These are phyloP conservation scores for Malurus leucopterus DNA, from an alignment of 2,797 vertebrate species.

Conservation along the genomic window DNA sequence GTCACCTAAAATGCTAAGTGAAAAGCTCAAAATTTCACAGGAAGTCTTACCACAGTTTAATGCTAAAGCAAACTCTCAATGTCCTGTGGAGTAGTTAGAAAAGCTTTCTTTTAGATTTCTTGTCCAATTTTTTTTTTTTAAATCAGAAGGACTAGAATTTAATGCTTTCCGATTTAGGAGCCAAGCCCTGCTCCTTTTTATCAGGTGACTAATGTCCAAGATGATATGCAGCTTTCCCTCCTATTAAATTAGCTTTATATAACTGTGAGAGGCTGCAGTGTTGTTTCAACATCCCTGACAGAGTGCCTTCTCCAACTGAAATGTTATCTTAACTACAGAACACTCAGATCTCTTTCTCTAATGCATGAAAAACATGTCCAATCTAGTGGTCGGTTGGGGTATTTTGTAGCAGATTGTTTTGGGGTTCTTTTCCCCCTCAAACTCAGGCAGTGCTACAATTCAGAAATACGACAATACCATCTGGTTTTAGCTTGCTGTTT, in stretches of 20 bases:
- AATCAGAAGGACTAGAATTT: neutral
- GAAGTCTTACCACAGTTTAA: neutral
- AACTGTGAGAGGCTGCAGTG: neutral
- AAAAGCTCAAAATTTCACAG: neutral
- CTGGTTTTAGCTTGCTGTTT: neutral
- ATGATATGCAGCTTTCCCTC: neutral
- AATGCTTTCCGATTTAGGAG: neutral
- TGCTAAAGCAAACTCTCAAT: neutral
- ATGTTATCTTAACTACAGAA: neutral
- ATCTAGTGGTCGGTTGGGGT: neutral
- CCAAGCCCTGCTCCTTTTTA: neutral
- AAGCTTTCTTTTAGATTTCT: neutral
- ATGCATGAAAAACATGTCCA: neutral
- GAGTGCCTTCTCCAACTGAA: neutral
- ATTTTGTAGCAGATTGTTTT: neutral
- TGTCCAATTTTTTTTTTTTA: neutral
- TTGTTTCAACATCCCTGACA: neutral
- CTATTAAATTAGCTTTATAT: neutral
- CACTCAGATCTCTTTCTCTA: neutral
- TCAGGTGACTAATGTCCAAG: neutral
- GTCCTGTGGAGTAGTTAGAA: neutral
- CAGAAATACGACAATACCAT: neutral
- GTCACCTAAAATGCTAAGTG: too few relatives aligned
- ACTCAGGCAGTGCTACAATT: neutral
- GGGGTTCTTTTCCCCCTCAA: fast-evolving